phyloP scores from a whole-genome alignment of 2,113 vertebrate genomes.

The Falco punctatus region DNA sequence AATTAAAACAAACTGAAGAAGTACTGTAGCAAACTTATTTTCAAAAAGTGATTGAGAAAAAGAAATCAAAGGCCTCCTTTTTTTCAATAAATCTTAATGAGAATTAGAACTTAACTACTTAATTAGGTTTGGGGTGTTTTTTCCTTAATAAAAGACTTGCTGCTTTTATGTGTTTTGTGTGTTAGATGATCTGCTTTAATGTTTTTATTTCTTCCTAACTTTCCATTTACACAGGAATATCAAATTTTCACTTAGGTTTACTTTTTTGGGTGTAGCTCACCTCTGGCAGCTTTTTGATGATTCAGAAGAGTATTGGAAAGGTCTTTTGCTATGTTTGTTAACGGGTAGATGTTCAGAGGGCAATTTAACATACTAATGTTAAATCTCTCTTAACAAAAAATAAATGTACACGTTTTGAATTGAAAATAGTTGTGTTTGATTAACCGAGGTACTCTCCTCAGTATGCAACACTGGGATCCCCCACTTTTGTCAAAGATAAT shows the following conservation, averaged over 20 bases:
- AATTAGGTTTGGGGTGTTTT: neutral
- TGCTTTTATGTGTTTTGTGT: neutral
- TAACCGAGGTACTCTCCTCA: neutral
- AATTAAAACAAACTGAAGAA: neutral
- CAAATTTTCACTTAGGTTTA: neutral
- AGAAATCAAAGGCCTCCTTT: neutral
- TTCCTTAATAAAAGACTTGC: neutral
- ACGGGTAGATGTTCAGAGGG: neutral
- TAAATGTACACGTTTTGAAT: neutral
- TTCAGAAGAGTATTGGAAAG: neutral
- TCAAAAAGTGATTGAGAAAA: neutral
- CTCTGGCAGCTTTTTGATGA: neutral
- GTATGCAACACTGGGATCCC: neutral
- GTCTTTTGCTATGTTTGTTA: neutral
- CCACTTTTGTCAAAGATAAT: neutral
- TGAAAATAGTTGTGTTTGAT: neutral
- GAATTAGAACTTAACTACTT: neutral
- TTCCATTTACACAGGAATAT: neutral
- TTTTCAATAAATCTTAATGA: neutral
- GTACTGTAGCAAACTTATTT: neutral
- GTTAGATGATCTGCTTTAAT: neutral
- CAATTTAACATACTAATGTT: neutral
- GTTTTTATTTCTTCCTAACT: neutral
- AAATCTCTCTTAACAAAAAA: neutral
- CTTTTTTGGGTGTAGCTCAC: neutral